Conservation (phyloP, 2,888 invertebrate genomes). For the Uloborus plumipes region DNA sequence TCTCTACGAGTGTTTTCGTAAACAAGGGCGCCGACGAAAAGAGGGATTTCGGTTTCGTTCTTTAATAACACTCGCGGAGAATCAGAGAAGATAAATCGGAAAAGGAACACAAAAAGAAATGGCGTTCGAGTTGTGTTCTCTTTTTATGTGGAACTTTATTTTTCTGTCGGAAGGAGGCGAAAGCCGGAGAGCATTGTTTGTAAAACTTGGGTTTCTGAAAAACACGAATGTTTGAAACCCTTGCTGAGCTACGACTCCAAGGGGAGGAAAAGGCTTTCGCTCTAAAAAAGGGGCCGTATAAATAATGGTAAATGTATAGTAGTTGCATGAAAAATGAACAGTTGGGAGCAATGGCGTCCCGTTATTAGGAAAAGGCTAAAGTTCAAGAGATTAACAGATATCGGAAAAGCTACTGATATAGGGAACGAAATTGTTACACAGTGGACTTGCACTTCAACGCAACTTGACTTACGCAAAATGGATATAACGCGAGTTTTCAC, state of each 20-base stretch:
- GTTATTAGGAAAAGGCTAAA: too few relatives aligned
- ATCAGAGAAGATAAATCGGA: too few relatives aligned
- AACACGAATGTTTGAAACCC: constrained; percentile 33
- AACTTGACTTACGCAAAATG: too few relatives aligned
- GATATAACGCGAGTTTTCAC: too few relatives aligned
- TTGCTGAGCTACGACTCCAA: constrained; percentile 25
- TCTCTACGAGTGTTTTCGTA: constrained; percentile 16
- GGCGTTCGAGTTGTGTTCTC: constrained; percentile 4
- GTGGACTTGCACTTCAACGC: too few relatives aligned
- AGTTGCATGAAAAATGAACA: too few relatives aligned
- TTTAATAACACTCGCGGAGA: too few relatives aligned
- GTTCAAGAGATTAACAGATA: too few relatives aligned
- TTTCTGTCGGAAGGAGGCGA: too few relatives aligned
- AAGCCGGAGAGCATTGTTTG: constrained; percentile 29
- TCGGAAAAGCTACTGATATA: too few relatives aligned
- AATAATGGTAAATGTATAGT: constrained; percentile 1
- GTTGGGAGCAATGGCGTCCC: too few relatives aligned
- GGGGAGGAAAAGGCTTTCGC: constrained; percentile 4
- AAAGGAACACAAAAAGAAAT: neutral
- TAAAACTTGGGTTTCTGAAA: constrained; percentile 31
- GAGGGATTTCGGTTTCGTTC: neutral
- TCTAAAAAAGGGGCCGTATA: constrained; percentile 12
- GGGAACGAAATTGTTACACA: too few relatives aligned
- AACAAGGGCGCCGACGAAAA: constrained; percentile 5
- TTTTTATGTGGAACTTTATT: neutral